Percentiles rank a stretch among this genome's conserved stretches.
Conservation (phyloP, 2,888 invertebrate species). For the Marronus borbonicus region DNA sequence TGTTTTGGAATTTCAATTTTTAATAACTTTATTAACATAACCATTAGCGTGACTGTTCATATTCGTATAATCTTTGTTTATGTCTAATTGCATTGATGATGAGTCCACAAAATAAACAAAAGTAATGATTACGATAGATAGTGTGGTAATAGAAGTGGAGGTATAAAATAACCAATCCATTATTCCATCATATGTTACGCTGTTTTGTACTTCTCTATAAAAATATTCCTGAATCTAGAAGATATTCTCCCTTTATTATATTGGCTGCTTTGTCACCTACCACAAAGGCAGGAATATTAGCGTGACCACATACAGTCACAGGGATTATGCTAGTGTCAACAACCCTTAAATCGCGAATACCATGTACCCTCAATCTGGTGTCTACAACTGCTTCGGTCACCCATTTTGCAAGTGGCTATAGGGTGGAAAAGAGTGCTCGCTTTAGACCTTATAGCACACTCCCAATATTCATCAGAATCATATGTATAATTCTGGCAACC, state of each 20-base stretch:
- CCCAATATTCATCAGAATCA: slow-evolving; percentile 80
- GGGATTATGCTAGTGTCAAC: slow-evolving; percentile 80
- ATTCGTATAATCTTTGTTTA: too few relatives aligned
- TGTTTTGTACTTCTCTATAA: too few relatives aligned
- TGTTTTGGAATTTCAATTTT: too few relatives aligned
- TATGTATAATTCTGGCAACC: slow-evolving; percentile 72
- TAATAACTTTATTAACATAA: too few relatives aligned
- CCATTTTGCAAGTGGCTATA: slow-evolving; percentile 81
- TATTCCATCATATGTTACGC: too few relatives aligned
- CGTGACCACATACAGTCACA: slow-evolving; percentile 77
- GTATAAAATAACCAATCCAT: too few relatives aligned
- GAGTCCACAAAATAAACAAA: too few relatives aligned
- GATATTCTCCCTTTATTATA: slow-evolving; percentile 56
- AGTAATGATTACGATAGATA: too few relatives aligned
- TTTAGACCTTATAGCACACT: slow-evolving; percentile 73
- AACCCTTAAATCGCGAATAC: slow-evolving; percentile 74
- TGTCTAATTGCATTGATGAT: too few relatives aligned
- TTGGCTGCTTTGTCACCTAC: slow-evolving; percentile 81
- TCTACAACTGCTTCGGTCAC: slow-evolving; percentile 76
- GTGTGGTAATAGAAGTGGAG: too few relatives aligned
- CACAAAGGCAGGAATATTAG: slow-evolving; percentile 80
- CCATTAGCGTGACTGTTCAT: too few relatives aligned
- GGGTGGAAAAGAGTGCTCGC: slow-evolving; percentile 60
- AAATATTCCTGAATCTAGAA: too few relatives aligned
- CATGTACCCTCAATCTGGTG: slow-evolving; percentile 75